phyloP scores from a whole-genome alignment of 2,888 invertebrate species.

The Phyllotreta cruciferae region DNA sequence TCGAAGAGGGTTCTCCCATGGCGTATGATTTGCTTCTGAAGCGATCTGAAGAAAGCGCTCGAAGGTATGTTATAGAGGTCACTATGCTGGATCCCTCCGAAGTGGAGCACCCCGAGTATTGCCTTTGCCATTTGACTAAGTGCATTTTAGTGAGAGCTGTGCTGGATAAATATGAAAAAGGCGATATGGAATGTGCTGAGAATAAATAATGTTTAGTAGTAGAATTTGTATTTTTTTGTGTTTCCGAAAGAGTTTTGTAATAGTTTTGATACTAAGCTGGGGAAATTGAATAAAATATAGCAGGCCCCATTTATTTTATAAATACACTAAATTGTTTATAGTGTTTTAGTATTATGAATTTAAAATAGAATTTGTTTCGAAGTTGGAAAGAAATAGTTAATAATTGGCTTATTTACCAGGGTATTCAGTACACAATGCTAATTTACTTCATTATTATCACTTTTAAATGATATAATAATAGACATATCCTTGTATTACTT shows the following conservation, averaged over 20 bases:
- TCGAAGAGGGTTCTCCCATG: conserved; percentile 70
- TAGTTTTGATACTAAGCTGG: too few species aligned
- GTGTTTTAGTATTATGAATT: too few species aligned
- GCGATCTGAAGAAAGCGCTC: conserved; percentile 61
- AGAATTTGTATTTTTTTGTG: background rate
- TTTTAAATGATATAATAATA: too few species aligned
- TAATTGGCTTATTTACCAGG: too few species aligned
- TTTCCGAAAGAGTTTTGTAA: background rate
- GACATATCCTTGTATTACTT: too few species aligned
- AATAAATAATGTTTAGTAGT: conserved; percentile 9
- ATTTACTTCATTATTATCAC: too few species aligned
- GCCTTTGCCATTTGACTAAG: conserved; percentile 77
- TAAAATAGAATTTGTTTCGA: too few species aligned
- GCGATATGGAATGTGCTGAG: conserved; percentile 37
- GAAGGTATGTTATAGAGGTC: conserved; percentile 75
- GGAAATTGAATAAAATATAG: too few species aligned
- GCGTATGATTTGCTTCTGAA: conserved; percentile 72
- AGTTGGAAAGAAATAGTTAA: too few species aligned
- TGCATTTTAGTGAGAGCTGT: conserved; percentile 76
- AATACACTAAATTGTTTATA: too few species aligned
- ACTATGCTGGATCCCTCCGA: conserved; percentile 72
- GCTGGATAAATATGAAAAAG: conserved; percentile 62
- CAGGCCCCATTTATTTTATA: too few species aligned
- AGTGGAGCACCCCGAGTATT: conserved; percentile 79
- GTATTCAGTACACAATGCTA: too few species aligned